Evolutionary conservation across 2,797 vertebrate species (phyloP), one percentile per base, ranked within the genome.

Genomic region (Podargus strigoides): DNA sequence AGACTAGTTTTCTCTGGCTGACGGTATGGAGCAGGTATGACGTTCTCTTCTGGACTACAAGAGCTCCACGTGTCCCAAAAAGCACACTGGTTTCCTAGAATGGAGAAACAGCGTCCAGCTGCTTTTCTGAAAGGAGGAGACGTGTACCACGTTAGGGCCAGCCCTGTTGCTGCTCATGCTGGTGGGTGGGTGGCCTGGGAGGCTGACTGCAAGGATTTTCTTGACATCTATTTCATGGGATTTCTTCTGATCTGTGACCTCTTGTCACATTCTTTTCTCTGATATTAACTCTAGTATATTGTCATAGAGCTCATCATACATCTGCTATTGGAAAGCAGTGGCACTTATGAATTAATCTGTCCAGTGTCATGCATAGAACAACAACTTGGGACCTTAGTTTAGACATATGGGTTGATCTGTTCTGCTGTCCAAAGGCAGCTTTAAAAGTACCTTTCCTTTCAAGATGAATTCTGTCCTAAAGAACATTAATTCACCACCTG

Each of bases 51-150:
- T 93, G 85, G 91, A 87, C 47, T 59, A 28, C 9, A 19, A 81
- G 12, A 5, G 17, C 50, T 89, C 32, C 76, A 58, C 0, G 4
- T 69, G 82, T 88, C 89, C 62, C 79, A 75, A 13, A 74, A 28
- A 73, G 70, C 9, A 50, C 37, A 28, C 26, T 36, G 58, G 37
- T 81, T 94, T 96, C 91, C 73, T 90, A 86, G 83, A 92, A 94
- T 0, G 34, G 68, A 85, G 36, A 75, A 89, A 52, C 32, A 59
- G 36, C 12, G 2, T 87, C 79, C 89, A 95, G 85, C 76, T 92
- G 79, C 47, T 73, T 62, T 55, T 83, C 66, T 92, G 73, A 58
- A 85, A 62, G 12, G 55, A 78, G 8, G 32, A 32, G 34, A 47
- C 49, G 10, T 6, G 34, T 68, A 66, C 55, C 83, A 82, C 2